Evolutionary conservation across 2,888 invertebrate species (phyloP).

Genomic region (Eupeodes latifasciatus): DNA sequence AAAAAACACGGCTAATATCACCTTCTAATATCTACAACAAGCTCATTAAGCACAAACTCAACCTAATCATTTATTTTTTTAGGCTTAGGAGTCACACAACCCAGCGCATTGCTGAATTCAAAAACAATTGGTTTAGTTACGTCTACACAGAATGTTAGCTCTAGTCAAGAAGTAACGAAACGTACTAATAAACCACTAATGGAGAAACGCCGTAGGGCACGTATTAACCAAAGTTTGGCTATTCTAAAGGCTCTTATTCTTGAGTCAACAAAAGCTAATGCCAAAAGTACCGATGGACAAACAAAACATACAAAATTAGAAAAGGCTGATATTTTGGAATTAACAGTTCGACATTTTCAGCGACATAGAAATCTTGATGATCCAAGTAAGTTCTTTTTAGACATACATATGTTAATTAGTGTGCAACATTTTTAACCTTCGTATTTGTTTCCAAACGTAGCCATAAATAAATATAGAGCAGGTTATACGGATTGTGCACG

Average conservation of each 20-base stretch:
- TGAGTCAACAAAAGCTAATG: conserved; percentile 87
- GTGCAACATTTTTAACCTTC: not conserved
- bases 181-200: conserved; percentile 91
- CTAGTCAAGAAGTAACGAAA: conserved; percentile 83
- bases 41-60: not conserved
- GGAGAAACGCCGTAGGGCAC: conserved; percentile 90
- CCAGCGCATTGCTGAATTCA: conserved; percentile 77
- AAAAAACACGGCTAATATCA: not conserved
- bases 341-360: conserved; percentile 93
- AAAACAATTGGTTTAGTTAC: conserved; percentile 82
- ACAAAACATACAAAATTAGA: conserved; percentile 92
- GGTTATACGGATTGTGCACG: conserved; percentile 88
- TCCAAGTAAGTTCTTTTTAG: conserved; percentile 82
- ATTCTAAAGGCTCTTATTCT: conserved; percentile 89
- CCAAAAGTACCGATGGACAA: conserved; percentile 85
- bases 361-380: conserved; percentile 89
- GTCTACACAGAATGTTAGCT: conserved; percentile 83
- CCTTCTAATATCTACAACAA: not conserved
- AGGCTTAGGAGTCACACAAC: conserved; percentile 73
- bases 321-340: conserved; percentile 92
- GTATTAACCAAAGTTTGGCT: conserved; percentile 90
- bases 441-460: conserved; percentile 68
- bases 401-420: not conserved
- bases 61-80: not conserved
- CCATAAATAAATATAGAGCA: conserved; percentile 84